A percentile compares a stretch with the other conserved stretches of the same genome.
phyloP scores from a whole-genome alignment of 2,797 vertebrate genomes.

The Onychomys torridus region DNA sequence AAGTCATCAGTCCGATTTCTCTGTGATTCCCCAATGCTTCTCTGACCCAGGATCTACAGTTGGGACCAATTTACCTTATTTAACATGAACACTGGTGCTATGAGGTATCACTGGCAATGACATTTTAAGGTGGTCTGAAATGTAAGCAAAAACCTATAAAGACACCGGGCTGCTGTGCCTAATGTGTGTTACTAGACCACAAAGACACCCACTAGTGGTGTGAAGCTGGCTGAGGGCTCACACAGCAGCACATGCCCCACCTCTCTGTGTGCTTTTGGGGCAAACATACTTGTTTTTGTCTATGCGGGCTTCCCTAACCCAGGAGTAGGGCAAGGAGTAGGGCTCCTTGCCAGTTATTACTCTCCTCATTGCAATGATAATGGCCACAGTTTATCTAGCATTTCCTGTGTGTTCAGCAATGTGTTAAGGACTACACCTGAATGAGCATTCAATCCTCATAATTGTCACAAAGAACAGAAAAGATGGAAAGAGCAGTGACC shows the following conservation, averaged over 20 bases:
- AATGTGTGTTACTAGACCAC: no score
- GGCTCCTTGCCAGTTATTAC: not conserved
- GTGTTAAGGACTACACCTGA: not conserved
- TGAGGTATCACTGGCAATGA: not conserved
- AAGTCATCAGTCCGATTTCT: not conserved
- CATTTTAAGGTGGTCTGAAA: not conserved
- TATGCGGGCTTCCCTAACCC: not conserved
- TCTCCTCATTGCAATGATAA: not conserved
- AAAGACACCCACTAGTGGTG: rapidly evolving
- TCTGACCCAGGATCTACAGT: not conserved
- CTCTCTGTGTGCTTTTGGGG: not conserved
- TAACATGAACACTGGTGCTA: not conserved
- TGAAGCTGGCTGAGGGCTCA: not conserved
- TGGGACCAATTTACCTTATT: not conserved
- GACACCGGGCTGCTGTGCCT: not conserved
- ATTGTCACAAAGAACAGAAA: not conserved
- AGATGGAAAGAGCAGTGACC: not conserved
- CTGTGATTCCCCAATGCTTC: not conserved
- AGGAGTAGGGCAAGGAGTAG: not conserved
- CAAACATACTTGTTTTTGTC: not conserved
- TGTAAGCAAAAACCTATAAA: not conserved
- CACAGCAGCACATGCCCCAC: not conserved
- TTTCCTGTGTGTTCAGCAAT: not conserved
- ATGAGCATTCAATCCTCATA: not conserved
- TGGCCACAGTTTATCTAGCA: not conserved